Conservation (phyloP, 2,888 invertebrate species). For the Beris morrisii region DNA sequence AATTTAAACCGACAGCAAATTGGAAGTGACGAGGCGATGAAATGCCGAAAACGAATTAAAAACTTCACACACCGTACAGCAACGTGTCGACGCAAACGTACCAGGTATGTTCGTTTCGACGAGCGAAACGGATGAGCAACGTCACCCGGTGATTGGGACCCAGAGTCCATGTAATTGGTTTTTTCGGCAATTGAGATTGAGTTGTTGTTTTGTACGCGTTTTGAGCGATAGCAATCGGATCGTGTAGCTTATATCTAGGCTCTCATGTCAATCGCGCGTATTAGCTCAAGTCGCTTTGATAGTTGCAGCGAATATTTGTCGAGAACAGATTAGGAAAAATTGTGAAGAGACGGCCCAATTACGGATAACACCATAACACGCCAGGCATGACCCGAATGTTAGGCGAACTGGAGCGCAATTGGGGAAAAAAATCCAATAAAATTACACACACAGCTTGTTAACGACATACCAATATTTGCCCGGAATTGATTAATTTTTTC, state of each 20-base stretch:
- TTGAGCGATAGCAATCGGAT: not conserved
- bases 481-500: constrained; percentile 10
- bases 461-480: constrained; percentile 13
- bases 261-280: not conserved
- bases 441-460: constrained; percentile 3
- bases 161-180: constrained; percentile 21
- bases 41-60: constrained; percentile 18
- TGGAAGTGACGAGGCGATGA: not conserved
- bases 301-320: constrained; percentile 9
- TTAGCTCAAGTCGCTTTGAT: constrained; percentile 3
- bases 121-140: not conserved
- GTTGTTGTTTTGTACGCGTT: not conserved
- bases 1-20: constrained; percentile 1
- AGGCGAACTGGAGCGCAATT: too few species aligned
- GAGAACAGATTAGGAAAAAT: constrained; percentile 16
- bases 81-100: too few species aligned
- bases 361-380: constrained; percentile 13
- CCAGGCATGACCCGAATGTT: constrained; percentile 10
- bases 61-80: constrained; percentile 3
- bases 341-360: constrained; percentile 12
- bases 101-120: not conserved
- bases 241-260: constrained; percentile 1
- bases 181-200: constrained; percentile 14
- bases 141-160: too few species aligned
- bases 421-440: constrained; percentile 14